Conservation (phyloP, 2,888 invertebrate species). For the Microctonus brassicae region DNA sequence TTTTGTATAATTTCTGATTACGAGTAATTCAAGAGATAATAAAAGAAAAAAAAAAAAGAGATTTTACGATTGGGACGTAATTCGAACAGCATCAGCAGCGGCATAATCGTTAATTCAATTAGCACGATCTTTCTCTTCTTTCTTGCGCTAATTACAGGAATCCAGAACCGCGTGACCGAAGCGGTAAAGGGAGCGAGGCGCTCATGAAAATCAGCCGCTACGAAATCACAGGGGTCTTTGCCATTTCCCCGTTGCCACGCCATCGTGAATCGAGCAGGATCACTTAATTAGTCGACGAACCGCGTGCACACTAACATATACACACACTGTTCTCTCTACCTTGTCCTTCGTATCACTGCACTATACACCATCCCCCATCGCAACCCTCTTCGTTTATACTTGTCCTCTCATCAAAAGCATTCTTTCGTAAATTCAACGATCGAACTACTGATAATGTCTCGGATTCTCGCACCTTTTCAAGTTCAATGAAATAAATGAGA, state of each 20-base stretch:
- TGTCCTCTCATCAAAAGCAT: neutral
- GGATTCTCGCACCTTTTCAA: neutral
- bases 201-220: conserved; percentile 40
- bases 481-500: neutral
- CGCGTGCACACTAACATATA: conserved; percentile 9
- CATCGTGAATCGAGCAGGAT: conserved; percentile 41
- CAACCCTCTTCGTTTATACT: neutral
- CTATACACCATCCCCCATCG: conserved; percentile 7
- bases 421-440: neutral
- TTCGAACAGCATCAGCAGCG: neutral
- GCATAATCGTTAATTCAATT: conserved; percentile 20
- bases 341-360: neutral
- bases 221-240: conserved; percentile 38
- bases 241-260: conserved; percentile 4
- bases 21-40: neutral
- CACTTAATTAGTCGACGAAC: conserved; percentile 54
- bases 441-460: neutral
- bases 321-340: conserved; percentile 31
- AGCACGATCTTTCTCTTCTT: neutral
- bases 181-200: neutral
- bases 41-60: neutral
- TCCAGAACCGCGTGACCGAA: neutral
- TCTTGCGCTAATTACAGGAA: conserved; percentile 10
- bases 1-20: neutral
- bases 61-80: neutral